These are phyloP conservation scores for Athalia rosae DNA, from an alignment of 2,888 invertebrate genomes.

Conservation along the genomic window DNA sequence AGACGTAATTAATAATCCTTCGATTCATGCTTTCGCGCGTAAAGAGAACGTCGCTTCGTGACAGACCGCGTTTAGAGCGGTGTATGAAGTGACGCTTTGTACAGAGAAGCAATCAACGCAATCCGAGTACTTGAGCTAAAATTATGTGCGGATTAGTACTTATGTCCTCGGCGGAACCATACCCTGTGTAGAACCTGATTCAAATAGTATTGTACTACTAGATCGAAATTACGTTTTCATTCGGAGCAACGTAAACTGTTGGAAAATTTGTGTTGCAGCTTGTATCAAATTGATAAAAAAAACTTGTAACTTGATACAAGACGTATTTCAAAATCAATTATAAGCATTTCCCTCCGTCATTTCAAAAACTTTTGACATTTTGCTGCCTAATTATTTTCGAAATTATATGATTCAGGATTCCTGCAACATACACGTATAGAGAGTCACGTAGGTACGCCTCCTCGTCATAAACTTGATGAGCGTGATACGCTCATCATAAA, in stretches of 20 bases:
- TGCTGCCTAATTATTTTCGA: no score
- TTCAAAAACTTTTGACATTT: neutral
- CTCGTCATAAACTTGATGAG: neutral
- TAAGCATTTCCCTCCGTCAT: neutral
- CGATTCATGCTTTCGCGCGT: neutral
- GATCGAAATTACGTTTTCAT: conserved; percentile 16
- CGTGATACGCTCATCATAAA: neutral
- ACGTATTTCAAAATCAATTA: neutral
- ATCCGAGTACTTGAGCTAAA: conserved; percentile 2
- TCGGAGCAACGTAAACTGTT: neutral
- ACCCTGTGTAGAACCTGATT: neutral
- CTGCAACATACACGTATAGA: neutral
- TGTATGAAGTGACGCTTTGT: neutral
- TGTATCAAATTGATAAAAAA: no score
- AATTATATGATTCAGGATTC: no score
- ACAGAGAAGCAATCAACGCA: conserved; percentile 16
- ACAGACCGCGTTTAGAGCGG: conserved; percentile 6
- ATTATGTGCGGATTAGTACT: neutral
- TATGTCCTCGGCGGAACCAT: conserved; percentile 4
- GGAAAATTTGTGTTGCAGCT: no score
- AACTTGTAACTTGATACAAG: no score
- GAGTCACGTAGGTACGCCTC: no score
- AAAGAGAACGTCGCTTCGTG: neutral
- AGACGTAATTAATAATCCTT: neutral
- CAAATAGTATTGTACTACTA: no score